These are phyloP conservation scores for Strigamia transsilvanica DNA, from an alignment of 2,888 invertebrate species.

Conservation along the genomic window DNA sequence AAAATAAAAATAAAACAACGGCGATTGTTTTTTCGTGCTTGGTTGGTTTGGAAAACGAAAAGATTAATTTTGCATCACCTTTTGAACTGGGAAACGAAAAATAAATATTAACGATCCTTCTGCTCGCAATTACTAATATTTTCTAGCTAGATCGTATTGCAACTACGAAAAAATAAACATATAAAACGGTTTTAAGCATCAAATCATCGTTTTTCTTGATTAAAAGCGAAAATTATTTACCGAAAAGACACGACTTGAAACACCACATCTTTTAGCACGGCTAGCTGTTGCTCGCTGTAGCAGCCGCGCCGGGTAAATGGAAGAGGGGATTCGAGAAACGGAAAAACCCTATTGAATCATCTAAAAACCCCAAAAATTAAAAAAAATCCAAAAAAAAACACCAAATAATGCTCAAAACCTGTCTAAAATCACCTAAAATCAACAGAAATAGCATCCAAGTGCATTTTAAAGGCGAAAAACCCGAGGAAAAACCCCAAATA, in stretches of 20 bases:
- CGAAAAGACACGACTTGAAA: slow-evolving; percentile 17
- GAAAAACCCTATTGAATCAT: background rate
- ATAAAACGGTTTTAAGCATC: background rate
- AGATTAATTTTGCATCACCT: background rate
- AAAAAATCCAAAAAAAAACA: no score
- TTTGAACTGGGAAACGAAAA: background rate
- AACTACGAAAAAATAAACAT: background rate
- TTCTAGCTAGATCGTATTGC: background rate
- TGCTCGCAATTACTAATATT: background rate
- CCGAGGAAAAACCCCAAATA: no score
- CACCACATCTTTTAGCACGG: slow-evolving; percentile 11
- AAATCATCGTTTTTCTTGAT: background rate
- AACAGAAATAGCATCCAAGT: no score
- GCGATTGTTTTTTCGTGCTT: slow-evolving; percentile 16
- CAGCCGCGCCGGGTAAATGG: background rate
- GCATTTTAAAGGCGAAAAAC: no score
- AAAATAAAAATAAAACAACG: background rate
- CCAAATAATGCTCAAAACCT: no score
- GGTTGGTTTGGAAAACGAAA: background rate
- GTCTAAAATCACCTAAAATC: no score
- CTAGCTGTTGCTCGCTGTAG: background rate
- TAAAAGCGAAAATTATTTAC: background rate
- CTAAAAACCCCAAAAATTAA: background rate
- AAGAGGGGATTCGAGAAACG: background rate
- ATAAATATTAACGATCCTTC: background rate